These are phyloP conservation scores for Eriocheir sinensis DNA, from an alignment of 1,140 invertebrate genomes.

Conservation along the genomic window DNA sequence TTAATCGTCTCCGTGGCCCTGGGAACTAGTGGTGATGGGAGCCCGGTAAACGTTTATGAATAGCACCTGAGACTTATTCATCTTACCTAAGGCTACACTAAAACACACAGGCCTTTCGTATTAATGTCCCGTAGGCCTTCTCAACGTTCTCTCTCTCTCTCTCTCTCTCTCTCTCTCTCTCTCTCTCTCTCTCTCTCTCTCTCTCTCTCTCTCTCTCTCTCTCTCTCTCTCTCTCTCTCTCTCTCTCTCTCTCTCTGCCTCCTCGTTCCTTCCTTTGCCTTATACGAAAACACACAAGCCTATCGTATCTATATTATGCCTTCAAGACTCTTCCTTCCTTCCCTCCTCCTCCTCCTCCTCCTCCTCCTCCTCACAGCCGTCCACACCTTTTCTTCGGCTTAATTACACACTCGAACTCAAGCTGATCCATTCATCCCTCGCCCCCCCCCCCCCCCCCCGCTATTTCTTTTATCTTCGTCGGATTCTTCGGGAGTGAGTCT, in stretches of 20 bases:
- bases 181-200: too few species aligned
- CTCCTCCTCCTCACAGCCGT: background rate
- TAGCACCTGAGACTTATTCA: too few species aligned
- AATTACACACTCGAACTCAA: background rate
- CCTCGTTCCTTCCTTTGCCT: background rate
- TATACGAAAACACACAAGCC: background rate
- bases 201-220: too few species aligned
- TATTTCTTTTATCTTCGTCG: slow-evolving; percentile 42
- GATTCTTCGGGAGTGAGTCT: background rate
- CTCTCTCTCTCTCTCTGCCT: background rate
- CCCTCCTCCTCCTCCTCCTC: background rate
- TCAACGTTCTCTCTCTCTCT: too few species aligned
- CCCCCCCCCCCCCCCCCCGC: slow-evolving; percentile 60
- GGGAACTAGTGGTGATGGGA: too few species aligned
- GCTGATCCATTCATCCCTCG: background rate
- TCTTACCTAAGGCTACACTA: too few species aligned
- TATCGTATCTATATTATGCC: background rate
- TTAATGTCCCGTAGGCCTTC: too few species aligned
- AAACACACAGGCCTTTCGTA: too few species aligned
- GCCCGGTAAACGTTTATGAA: too few species aligned
- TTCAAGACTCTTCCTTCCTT: background rate
- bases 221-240: background rate
- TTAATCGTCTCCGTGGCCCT: too few species aligned
- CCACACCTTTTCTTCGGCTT: background rate
- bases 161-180: too few species aligned